Percentiles rank a stretch among this genome's conserved stretches.
Conservation (phyloP, 2,888 invertebrate species). For the Cryptus viduatorius region DNA sequence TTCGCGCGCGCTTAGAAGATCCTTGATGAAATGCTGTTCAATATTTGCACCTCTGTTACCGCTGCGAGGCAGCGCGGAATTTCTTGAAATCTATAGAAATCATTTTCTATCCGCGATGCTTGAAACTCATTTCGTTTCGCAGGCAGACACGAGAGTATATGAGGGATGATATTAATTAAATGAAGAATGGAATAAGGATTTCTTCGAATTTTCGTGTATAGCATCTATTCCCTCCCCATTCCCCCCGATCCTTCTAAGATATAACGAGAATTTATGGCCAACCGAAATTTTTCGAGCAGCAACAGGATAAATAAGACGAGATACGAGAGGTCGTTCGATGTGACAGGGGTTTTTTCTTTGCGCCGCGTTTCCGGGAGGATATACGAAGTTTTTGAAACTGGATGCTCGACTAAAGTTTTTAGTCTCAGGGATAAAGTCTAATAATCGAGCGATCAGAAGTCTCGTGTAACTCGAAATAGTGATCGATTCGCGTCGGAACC, state of each 20-base stretch:
- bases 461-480: slow-evolving; percentile 40
- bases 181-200: slow-evolving; percentile 47
- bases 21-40: slow-evolving; percentile 38
- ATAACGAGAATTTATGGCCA: slow-evolving; percentile 62
- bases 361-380: not conserved
- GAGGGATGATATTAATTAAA: slow-evolving; percentile 49
- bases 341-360: slow-evolving; percentile 13
- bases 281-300: slow-evolving; percentile 18
- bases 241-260: slow-evolving; percentile 3
- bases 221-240: not conserved
- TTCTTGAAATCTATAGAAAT: not conserved
- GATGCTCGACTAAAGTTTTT: slow-evolving; percentile 45
- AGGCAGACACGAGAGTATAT: too few species aligned
- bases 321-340: slow-evolving; percentile 8
- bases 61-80: not conserved
- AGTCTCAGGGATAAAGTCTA: slow-evolving; percentile 31
- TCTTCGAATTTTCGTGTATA: slow-evolving; percentile 48
- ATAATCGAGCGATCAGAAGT: slow-evolving; percentile 50
- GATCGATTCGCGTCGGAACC: slow-evolving; percentile 43
- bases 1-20: slow-evolving; percentile 27
- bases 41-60: slow-evolving; percentile 19
- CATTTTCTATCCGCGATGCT: not conserved
- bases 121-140: not conserved
- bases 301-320: slow-evolving; percentile 48
- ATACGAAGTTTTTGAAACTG: slow-evolving; percentile 56